phyloP scores from a whole-genome alignment of 2,888 invertebrate genomes.

The Temnothorax rugatulus region DNA sequence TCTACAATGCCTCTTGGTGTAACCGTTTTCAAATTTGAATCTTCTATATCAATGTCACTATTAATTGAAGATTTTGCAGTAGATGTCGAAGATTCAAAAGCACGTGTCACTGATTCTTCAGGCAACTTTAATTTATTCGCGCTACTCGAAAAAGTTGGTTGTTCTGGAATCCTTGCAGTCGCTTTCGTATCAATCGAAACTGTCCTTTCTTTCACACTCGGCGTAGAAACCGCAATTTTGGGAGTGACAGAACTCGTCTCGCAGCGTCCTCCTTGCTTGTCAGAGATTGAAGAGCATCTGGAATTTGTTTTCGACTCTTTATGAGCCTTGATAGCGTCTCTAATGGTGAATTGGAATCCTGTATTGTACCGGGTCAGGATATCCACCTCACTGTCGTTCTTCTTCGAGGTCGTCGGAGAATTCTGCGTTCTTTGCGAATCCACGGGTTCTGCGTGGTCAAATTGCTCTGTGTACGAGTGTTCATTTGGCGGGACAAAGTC shows the following conservation, averaged over 20 bases:
- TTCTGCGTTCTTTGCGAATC: background rate
- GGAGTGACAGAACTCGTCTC: constrained; percentile 8
- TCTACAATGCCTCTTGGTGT: background rate
- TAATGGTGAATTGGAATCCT: constrained; percentile 11
- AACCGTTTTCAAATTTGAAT: background rate
- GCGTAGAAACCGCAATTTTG: background rate
- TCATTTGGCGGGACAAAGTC: background rate
- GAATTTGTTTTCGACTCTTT: background rate
- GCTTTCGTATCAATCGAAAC: constrained; percentile 8
- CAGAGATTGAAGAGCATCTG: constrained; percentile 2
- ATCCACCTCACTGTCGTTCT: constrained; percentile 15
- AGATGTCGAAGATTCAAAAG: background rate
- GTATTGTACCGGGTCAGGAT: background rate
- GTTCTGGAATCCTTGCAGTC: constrained; percentile 1
- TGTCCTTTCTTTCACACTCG: background rate
- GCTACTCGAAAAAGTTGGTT: background rate
- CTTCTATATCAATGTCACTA: background rate
- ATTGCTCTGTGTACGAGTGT: background rate
- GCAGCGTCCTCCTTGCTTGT: background rate
- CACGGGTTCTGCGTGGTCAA: background rate
- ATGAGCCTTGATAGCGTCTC: constrained; percentile 54
- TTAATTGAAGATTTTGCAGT: background rate
- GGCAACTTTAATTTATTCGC: background rate
- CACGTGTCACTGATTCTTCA: background rate
- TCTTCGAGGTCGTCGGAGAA: background rate